phyloP scores from a whole-genome alignment of 2,113 vertebrate genomes.

The Phalacrocorax brasilianus region DNA sequence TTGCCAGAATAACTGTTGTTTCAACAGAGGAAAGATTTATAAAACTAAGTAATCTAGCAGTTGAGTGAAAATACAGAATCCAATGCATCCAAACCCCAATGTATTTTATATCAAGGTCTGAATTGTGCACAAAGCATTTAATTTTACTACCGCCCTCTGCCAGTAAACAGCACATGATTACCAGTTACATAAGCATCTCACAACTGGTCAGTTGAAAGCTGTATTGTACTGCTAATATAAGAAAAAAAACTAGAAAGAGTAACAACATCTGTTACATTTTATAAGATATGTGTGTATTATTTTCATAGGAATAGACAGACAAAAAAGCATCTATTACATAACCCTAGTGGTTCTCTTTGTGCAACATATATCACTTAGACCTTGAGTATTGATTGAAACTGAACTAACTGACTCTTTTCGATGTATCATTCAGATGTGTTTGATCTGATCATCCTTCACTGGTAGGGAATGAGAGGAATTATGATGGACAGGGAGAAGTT shows the following conservation, averaged over 20 bases:
- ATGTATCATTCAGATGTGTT: background rate
- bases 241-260: background rate
- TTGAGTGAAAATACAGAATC: background rate
- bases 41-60: background rate
- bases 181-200: background rate
- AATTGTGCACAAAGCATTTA: background rate
- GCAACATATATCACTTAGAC: background rate
- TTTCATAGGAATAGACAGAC: background rate
- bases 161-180: background rate
- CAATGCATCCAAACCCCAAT: background rate
- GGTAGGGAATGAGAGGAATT: background rate
- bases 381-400: background rate
- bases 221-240: background rate
- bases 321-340: background rate
- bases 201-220: background rate
- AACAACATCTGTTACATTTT: background rate
- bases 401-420: background rate
- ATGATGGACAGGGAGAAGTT: background rate
- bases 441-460: background rate
- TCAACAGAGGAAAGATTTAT: background rate
- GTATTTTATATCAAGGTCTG: background rate
- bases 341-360: background rate
- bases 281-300: background rate
- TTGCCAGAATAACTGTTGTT: background rate
- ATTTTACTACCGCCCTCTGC: background rate